A percentile compares a stretch with the other conserved stretches of the same genome.
Evolutionary conservation across 2,888 invertebrate species (phyloP).

Genomic region (Tyria jacobaeae): DNA sequence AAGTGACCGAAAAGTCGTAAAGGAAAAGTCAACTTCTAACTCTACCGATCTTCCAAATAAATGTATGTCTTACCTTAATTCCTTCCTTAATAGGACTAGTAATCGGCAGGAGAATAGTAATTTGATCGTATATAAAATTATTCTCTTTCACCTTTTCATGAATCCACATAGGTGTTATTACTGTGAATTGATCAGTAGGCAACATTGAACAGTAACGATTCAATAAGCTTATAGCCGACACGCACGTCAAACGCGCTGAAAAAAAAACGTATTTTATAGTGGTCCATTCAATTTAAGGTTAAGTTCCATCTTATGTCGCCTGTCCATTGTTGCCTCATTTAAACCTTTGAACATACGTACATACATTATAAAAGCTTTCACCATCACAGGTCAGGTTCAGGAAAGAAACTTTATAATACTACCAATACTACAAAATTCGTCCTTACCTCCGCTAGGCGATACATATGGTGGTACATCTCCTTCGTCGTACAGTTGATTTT

Average conservation of each 20-base stretch:
- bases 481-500: slow-evolving; percentile 82
- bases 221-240: slow-evolving; percentile 89
- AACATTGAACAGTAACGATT: slow-evolving; percentile 93
- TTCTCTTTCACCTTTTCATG: slow-evolving; percentile 47
- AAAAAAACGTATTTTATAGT: slow-evolving; percentile 13
- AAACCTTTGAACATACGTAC: no score
- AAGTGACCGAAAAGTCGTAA: background rate
- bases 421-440: no score
- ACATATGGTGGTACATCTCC: slow-evolving; percentile 84
- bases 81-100: slow-evolving; percentile 91
- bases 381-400: no score
- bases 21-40: no score
- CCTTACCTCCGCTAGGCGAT: slow-evolving; percentile 68
- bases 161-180: slow-evolving; percentile 76
- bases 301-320: no score
- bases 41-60: no score
- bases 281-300: no score
- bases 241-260: slow-evolving; percentile 82
- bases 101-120: slow-evolving; percentile 91
- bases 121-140: slow-evolving; percentile 50
- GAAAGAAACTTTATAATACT: no score
- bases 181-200: slow-evolving; percentile 93
- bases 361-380: no score
- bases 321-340: no score
- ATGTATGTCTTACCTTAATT: slow-evolving; percentile 86